Conservation (phyloP, 2,797 vertebrate genomes). For the Loris lydekkerianus region DNA sequence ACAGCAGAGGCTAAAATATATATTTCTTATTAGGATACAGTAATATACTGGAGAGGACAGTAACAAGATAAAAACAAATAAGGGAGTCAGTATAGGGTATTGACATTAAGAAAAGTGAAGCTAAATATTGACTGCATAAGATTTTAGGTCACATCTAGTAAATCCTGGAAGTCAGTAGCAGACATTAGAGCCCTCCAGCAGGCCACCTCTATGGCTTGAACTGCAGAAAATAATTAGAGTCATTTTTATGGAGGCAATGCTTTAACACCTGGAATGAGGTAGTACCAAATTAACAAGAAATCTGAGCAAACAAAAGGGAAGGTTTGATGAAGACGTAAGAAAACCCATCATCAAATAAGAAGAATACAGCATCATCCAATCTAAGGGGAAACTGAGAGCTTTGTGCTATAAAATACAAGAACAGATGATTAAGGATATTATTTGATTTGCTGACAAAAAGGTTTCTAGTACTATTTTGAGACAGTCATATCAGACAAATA, state of each 20-base stretch:
- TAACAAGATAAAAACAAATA: background rate
- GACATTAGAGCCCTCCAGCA: background rate
- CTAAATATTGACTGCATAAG: background rate
- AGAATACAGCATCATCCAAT: background rate
- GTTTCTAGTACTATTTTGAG: background rate
- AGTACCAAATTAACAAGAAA: background rate
- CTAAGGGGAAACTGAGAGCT: background rate
- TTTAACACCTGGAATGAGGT: background rate
- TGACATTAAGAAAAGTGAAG: background rate
- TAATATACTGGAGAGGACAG: background rate
- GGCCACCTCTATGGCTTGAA: background rate
- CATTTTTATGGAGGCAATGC: background rate
- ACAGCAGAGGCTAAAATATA: background rate
- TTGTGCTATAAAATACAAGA: background rate
- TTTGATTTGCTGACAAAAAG: background rate
- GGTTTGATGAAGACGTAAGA: background rate
- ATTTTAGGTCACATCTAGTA: background rate
- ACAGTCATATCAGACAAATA: background rate
- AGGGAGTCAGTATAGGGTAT: background rate
- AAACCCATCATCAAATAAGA: background rate
- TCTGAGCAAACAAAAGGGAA: background rate
- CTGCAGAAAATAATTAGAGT: background rate
- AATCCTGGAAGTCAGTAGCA: background rate
- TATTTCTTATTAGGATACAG: background rate
- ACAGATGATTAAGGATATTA: background rate